Conservation (phyloP, 1,140 invertebrate species). For the Potamilus streckersoni region DNA sequence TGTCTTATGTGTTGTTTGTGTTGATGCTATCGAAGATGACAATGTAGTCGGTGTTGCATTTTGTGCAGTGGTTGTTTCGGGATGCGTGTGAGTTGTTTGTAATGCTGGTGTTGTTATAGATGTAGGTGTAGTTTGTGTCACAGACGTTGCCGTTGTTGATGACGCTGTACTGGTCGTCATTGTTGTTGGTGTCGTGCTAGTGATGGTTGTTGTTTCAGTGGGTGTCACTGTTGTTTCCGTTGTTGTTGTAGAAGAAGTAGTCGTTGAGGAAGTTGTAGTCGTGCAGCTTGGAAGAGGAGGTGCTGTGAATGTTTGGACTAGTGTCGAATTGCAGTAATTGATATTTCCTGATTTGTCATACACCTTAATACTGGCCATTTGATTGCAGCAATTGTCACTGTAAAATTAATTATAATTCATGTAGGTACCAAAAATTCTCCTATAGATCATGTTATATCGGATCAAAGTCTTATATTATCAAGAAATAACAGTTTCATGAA, state of each 20-base stretch:
- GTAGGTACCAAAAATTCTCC: too few species aligned
- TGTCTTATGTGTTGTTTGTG: too few species aligned
- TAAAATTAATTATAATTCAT: background rate
- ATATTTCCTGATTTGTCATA: conserved; percentile 1
- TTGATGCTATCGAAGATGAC: too few species aligned
- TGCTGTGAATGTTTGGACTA: background rate
- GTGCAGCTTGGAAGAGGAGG: background rate
- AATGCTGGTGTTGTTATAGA: too few species aligned
- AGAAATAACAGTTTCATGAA: background rate
- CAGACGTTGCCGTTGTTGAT: background rate
- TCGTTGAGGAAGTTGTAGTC: background rate
- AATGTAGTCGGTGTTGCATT: too few species aligned
- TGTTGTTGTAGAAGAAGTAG: background rate
- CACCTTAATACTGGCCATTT: background rate
- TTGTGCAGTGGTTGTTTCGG: too few species aligned
- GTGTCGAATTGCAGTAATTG: background rate
- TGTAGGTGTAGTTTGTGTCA: too few species aligned
- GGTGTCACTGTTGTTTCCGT: background rate
- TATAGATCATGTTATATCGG: background rate
- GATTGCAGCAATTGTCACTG: background rate
- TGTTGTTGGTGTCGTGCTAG: background rate
- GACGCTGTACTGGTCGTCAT: background rate
- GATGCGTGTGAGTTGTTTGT: too few species aligned
- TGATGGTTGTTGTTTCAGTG: background rate
- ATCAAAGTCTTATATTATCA: background rate